These are phyloP conservation scores for Daubentonia madagascariensis DNA, from an alignment of 2,113 vertebrate genomes.

Conservation along the genomic window DNA sequence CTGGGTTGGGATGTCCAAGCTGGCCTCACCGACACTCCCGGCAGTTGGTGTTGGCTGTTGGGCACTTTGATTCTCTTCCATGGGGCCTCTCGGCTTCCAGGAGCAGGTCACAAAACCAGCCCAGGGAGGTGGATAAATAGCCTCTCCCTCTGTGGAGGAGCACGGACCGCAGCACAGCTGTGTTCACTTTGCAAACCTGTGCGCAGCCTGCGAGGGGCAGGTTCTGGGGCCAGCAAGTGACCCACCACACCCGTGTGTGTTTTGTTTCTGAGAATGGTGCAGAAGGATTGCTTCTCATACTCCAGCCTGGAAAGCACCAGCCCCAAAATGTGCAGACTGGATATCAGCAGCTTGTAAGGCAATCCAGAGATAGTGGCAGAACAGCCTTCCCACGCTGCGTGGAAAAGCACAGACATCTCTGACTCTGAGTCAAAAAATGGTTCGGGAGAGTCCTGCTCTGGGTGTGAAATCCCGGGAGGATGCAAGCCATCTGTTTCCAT, in stretches of 20 bases:
- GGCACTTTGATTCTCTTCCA: not conserved
- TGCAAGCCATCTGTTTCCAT: not conserved
- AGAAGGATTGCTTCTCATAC: not conserved
- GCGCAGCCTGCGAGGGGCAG: too few species aligned
- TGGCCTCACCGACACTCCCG: rapidly evolving
- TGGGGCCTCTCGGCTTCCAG: not conserved
- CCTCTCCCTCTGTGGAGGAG: not conserved
- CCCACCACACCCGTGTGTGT: rapidly evolving
- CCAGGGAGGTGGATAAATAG: not conserved
- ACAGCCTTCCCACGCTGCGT: rapidly evolving
- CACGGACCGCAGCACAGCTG: rapidly evolving
- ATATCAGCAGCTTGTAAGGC: too few species aligned
- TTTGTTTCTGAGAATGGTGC: not conserved
- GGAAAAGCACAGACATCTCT: not conserved
- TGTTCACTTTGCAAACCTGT: rapidly evolving
- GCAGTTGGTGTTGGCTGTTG: rapidly evolving
- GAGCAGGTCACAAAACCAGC: not conserved
- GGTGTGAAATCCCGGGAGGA: not conserved
- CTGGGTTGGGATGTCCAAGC: not conserved
- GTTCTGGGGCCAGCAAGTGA: not conserved
- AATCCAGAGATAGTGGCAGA: not conserved
- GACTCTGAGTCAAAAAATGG: not conserved
- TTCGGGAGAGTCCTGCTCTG: not conserved
- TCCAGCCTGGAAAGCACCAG: not conserved
- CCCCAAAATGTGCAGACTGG: not conserved